phyloP scores from a whole-genome alignment of 2,888 invertebrate species.

The Clanis bilineata region DNA sequence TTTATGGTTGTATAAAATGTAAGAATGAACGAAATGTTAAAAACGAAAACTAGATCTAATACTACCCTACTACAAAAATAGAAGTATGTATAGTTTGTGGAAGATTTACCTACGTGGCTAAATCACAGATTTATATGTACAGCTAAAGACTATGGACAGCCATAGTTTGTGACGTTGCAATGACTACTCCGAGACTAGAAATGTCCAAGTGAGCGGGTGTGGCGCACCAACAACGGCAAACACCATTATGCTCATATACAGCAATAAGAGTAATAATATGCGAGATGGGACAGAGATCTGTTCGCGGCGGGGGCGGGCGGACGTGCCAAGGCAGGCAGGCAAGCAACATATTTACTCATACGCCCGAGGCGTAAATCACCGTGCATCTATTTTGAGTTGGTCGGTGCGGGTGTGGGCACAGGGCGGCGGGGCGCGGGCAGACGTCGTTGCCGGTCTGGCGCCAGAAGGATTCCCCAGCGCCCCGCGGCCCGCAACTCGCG shows the following conservation, averaged over 20 bases:
- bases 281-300: constrained; percentile 53
- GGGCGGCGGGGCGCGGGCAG: constrained; percentile 67
- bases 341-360: constrained; percentile 78
- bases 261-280: constrained; percentile 20
- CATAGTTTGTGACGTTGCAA: constrained; percentile 2
- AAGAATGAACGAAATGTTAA: too few relatives aligned
- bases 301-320: constrained; percentile 69
- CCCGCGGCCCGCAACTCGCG: constrained; percentile 54
- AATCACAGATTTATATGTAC: too few relatives aligned
- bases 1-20: too few relatives aligned
- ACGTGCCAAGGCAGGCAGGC: constrained; percentile 79
- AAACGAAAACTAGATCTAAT: too few relatives aligned
- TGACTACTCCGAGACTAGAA: constrained; percentile 6
- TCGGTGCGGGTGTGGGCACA: constrained; percentile 54
- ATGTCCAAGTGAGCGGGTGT: constrained; percentile 15
- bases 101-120: too few relatives aligned
- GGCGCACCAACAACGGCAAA: constrained; percentile 18
- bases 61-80: too few relatives aligned
- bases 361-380: constrained; percentile 80
- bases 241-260: constrained; percentile 25
- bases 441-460: constrained; percentile 81
- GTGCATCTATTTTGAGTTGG: constrained; percentile 80
- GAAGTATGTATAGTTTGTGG: too few relatives aligned
- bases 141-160: too few relatives aligned
- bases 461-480: constrained; percentile 83